These are phyloP conservation scores for Magallana ariakensis DNA, from an alignment of 1,140 invertebrate genomes.

Conservation along the genomic window DNA sequence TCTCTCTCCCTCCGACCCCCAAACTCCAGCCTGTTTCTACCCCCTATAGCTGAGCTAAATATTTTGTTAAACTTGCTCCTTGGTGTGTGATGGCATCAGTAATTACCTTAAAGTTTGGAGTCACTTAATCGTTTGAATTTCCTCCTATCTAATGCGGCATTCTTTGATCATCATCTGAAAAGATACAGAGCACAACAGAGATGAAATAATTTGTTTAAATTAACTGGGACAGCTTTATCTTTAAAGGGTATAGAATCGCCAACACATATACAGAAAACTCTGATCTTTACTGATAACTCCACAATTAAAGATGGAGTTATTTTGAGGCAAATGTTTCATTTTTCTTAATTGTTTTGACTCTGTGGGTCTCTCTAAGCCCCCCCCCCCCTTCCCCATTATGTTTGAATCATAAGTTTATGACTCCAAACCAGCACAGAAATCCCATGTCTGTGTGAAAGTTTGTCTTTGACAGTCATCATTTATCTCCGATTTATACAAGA, in stretches of 20 bases:
- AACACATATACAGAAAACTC: background rate
- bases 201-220: constrained; percentile 10
- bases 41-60: background rate
- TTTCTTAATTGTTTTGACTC: background rate
- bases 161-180: constrained; percentile 34
- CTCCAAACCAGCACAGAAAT: too few species aligned
- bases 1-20: too few species aligned
- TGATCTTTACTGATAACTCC: background rate
- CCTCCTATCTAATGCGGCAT: background rate
- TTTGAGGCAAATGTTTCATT: background rate
- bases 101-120: background rate
- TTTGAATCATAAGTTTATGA: too few species aligned
- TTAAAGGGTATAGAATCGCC: background rate
- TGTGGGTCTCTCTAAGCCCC: background rate
- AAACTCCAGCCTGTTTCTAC: background rate
- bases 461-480: too few species aligned
- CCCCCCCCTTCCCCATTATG: too few species aligned
- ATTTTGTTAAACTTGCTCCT: constrained; percentile 9
- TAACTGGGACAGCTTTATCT: constrained; percentile 14
- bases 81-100: background rate
- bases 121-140: background rate
- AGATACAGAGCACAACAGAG: background rate
- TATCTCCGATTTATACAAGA: too few species aligned
- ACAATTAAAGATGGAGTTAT: background rate
- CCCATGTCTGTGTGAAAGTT: too few species aligned